Evolutionary conservation across 2,888 invertebrate genomes (phyloP).

Genomic region (Lottia gigantea): DNA sequence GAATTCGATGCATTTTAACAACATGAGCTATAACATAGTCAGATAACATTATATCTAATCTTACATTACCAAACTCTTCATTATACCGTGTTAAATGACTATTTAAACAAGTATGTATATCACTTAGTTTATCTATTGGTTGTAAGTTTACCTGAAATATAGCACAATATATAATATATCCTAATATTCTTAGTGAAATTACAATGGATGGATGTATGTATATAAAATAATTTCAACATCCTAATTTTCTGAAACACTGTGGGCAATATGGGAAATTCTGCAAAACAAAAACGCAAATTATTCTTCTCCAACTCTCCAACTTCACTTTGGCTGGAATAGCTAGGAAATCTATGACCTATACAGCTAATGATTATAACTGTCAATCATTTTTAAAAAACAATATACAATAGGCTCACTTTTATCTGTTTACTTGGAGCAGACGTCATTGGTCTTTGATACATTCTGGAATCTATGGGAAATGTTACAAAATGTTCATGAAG

Average conservation of each 20-base stretch:
- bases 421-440: slow-evolving; percentile 59
- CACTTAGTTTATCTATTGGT: slow-evolving; percentile 57
- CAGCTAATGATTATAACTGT: no score
- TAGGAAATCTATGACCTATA: no score
- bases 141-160: slow-evolving; percentile 57
- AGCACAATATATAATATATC: neutral
- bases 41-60: slow-evolving; percentile 64
- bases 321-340: no score
- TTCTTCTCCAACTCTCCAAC: no score
- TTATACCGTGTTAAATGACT: slow-evolving; percentile 65
- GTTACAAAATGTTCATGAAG: slow-evolving; percentile 63
- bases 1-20: slow-evolving; percentile 63
- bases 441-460: slow-evolving; percentile 62
- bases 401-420: slow-evolving; percentile 51
- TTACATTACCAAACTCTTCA: slow-evolving; percentile 66
- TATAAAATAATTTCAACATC: neutral
- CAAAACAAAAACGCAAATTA: no score
- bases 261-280: no score
- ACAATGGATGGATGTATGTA: neutral
- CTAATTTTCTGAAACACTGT: no score
- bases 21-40: slow-evolving; percentile 65
- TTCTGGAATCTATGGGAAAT: slow-evolving; percentile 62
- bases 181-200: neutral
- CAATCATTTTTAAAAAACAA: no score
- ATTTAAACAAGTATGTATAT: slow-evolving; percentile 62